Base-by-base conservation (phyloP, 2,113 vertebrate species). In the Epinephelus moara region DNA sequence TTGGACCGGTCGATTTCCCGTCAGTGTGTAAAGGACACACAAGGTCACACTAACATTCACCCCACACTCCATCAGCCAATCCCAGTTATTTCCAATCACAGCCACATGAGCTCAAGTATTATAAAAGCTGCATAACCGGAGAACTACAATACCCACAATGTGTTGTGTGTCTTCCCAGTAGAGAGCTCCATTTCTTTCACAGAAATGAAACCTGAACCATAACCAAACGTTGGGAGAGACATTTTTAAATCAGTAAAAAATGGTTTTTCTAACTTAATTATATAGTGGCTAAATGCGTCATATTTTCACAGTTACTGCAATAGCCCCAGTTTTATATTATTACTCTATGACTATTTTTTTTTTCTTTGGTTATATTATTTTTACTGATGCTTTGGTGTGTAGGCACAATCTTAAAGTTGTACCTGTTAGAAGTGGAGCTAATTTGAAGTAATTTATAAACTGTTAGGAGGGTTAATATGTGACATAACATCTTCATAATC, bases 31-130 rank as follows among this genome's bases (percentile, higher is more conserved):
- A 85, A 91, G 88, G 88, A 89, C 92, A 93, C 77, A 56, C 85
- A 88, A 70, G 89, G 87, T 93, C 89, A 93, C 75, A 89, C 86
- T 83, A 89, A 85, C 86, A 87, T 91, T 93, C 88, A 89, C 85
- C 91, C 92, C 88, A 90, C 91, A 93, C 91, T 90, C 85, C 80
- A 88, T 90, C 84, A 81, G 81, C 85, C 91, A 88, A 93, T 93
- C 81, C 47, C 40, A 69, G 63, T 52, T 71, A 86, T 84, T 89
- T 91, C 80, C 92, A 89, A 85, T 86, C 75, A 71, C 76, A 82
- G 75, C 75, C 82, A 62, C 82, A 86, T 69, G 75, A 84, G 69
- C 72, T 75, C 81, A 86, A 52, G 63, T 66, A 47, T 80, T 88
- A 61, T 56, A 84, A 71, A 86, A 73, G 69, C 82, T 67, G 73